phyloP scores from a whole-genome alignment of 1,140 invertebrate genomes.

The Drosophila lowei region DNA sequence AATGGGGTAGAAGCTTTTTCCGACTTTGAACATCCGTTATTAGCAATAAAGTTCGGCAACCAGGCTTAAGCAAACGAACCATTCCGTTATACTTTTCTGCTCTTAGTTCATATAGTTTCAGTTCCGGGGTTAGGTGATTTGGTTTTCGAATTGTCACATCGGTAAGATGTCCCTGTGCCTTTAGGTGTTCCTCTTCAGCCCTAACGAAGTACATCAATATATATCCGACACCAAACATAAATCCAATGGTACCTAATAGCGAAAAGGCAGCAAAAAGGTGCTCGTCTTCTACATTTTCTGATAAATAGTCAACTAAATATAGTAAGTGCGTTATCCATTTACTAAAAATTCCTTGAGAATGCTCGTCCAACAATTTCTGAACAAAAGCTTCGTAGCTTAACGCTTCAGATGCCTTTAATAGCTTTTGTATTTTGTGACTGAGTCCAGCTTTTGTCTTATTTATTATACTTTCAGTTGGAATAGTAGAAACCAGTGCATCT shows the following conservation, averaged over 20 bases:
- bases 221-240: constrained; percentile 92
- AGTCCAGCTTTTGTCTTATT: constrained; percentile 90
- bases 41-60: too few species aligned
- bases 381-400: constrained; percentile 89
- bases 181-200: constrained; percentile 91
- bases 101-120: too few species aligned
- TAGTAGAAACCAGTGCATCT: constrained; percentile 81
- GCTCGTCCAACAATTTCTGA: constrained; percentile 90
- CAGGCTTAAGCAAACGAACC: too few species aligned
- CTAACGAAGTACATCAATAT: constrained; percentile 94
- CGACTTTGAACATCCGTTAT: too few species aligned
- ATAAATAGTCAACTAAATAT: constrained; percentile 89
- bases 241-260: constrained; percentile 90
- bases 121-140: constrained; percentile 47
- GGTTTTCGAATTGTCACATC: constrained; percentile 68
- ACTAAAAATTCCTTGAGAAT: constrained; percentile 89
- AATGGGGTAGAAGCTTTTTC: too few species aligned
- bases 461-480: constrained; percentile 84
- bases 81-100: too few species aligned
- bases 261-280: constrained; percentile 92
- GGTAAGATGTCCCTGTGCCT: constrained; percentile 84
- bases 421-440: constrained; percentile 88
- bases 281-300: constrained; percentile 90
- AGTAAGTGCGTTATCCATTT: constrained; percentile 87
- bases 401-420: constrained; percentile 89